These are phyloP conservation scores for Erynnis tages DNA, from an alignment of 2,888 invertebrate species.

Conservation along the genomic window DNA sequence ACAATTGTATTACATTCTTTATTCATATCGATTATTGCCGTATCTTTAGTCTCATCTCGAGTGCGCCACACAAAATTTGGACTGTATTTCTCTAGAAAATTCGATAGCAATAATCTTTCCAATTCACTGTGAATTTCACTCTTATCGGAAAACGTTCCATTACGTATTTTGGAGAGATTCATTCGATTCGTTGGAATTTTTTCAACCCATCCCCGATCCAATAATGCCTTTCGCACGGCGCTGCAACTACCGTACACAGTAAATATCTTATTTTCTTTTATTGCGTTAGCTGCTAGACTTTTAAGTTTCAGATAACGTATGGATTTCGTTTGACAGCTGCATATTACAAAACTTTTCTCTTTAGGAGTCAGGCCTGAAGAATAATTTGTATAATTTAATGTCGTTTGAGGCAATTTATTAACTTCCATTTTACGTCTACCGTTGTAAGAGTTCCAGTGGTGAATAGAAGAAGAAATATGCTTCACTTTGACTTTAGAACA, in stretches of 20 bases:
- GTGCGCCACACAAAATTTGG: constrained; percentile 68
- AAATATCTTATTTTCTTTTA: constrained; percentile 77
- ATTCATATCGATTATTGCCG: constrained; percentile 45
- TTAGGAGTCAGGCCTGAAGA: constrained; percentile 55
- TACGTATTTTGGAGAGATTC: constrained; percentile 61
- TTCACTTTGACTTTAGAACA: constrained; percentile 41
- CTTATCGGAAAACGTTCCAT: constrained; percentile 46
- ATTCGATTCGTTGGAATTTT: constrained; percentile 76
- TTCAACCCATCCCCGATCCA: constrained; percentile 87
- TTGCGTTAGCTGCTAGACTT: constrained; percentile 70
- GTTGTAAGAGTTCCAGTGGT: constrained; percentile 42
- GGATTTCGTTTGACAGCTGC: constrained; percentile 54
- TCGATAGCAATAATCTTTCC: constrained; percentile 66
- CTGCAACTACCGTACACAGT: constrained; percentile 76
- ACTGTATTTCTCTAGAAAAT: constrained; percentile 56
- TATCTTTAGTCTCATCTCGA: constrained; percentile 44
- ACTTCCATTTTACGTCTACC: constrained; percentile 28
- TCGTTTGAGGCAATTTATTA: constrained; percentile 29
- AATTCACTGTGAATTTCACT: constrained; percentile 53
- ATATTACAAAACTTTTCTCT: constrained; percentile 62
- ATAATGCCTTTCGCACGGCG: constrained; percentile 80
- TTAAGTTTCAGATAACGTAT: constrained; percentile 58
- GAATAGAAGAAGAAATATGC: constrained; percentile 37
- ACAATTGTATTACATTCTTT: constrained; percentile 50
- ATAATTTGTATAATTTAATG: constrained; percentile 35